These are phyloP conservation scores for Mustelus asterias DNA, from an alignment of 2,113 vertebrate genomes.

Conservation along the genomic window DNA sequence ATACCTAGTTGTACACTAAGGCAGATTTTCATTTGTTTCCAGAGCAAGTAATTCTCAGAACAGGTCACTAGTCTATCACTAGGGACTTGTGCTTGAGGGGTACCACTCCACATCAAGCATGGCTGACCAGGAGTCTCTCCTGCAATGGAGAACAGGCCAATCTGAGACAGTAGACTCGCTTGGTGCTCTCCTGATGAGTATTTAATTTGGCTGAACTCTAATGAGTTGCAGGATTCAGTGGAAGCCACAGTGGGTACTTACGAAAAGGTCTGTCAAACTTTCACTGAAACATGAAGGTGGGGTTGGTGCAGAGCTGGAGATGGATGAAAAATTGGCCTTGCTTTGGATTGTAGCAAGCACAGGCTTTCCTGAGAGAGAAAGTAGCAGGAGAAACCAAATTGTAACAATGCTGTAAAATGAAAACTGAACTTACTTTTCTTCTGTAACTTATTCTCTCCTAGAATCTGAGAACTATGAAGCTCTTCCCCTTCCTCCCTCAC, in stretches of 20 bases:
- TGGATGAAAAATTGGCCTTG: not conserved
- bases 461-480: not conserved
- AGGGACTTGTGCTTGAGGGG: too few relatives aligned
- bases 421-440: not conserved
- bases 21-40: too few relatives aligned
- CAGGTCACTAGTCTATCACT: too few relatives aligned
- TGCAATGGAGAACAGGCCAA: not conserved
- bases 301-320: not conserved
- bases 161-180: not conserved
- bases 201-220: not conserved
- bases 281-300: not conserved
- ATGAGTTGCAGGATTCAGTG: not conserved
- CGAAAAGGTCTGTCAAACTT: not conserved
- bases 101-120: too few relatives aligned
- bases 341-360: not conserved
- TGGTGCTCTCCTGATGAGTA: not conserved
- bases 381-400: not conserved
- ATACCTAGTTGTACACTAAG: too few relatives aligned
- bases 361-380: not conserved
- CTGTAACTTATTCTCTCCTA: not conserved
- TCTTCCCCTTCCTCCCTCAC: not conserved
- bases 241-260: not conserved
- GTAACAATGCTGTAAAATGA: not conserved
- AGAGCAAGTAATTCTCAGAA: too few relatives aligned
- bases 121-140: too few relatives aligned